A percentile compares a stretch with the other conserved stretches of the same genome.
These are phyloP conservation scores for Dendrocincla fuliginosa DNA, from an alignment of 2,797 vertebrate genomes.

Conservation along the genomic window DNA sequence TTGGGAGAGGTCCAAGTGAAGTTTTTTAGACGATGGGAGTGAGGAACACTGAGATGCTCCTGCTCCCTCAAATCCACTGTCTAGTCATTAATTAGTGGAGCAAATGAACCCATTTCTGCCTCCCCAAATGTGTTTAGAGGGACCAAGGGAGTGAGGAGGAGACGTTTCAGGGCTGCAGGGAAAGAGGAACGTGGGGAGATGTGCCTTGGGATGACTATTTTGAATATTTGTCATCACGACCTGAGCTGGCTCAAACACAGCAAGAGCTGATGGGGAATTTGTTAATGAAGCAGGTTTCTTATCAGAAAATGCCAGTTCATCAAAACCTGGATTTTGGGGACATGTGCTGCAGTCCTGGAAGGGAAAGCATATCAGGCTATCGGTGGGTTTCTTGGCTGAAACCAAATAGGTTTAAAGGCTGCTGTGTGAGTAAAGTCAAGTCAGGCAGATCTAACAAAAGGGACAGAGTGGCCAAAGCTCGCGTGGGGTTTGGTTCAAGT, in stretches of 20 bases:
- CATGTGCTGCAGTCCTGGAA: background rate
- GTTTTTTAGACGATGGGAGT: background rate
- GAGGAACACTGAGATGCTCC: background rate
- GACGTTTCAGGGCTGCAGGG: background rate
- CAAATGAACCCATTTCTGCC: background rate
- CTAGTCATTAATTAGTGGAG: background rate
- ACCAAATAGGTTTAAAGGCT: background rate
- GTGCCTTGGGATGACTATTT: background rate
- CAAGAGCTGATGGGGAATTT: slow-evolving; percentile 52
- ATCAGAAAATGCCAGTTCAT: slow-evolving; percentile 22
- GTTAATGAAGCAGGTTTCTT: slow-evolving; percentile 56
- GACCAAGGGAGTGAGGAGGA: background rate
- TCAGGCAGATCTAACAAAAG: background rate
- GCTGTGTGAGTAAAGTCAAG: background rate
- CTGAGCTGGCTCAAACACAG: slow-evolving; percentile 58
- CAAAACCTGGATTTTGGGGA: slow-evolving; percentile 2
- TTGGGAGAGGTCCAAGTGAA: background rate
- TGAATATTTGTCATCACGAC: background rate
- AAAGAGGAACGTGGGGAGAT: background rate
- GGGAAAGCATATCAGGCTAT: background rate
- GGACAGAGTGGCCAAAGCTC: background rate
- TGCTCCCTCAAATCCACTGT: background rate
- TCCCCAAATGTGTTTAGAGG: background rate
- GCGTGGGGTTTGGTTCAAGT: accelerated
- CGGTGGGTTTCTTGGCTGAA: background rate